Percentiles rank a stretch among this genome's conserved stretches.
These are phyloP conservation scores for Oryzias javanicus DNA, from an alignment of 2,113 vertebrate species.

Conservation along the genomic window DNA sequence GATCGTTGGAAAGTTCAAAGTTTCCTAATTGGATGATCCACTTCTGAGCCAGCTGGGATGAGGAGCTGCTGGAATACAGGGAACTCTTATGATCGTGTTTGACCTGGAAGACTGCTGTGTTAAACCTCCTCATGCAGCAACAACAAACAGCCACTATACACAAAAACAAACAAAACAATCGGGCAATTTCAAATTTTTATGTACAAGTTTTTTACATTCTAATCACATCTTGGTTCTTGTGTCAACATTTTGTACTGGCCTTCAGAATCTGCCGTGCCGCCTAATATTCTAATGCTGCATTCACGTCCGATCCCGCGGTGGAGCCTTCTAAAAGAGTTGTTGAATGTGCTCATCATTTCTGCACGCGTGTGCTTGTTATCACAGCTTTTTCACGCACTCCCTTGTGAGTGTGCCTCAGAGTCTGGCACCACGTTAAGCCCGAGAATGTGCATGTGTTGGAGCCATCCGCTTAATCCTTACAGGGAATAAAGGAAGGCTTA, in stretches of 20 bases:
- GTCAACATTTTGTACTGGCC: constrained; percentile 28
- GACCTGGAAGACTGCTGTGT: constrained; percentile 42
- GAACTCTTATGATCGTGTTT: constrained; percentile 55
- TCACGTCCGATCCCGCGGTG: constrained; percentile 26
- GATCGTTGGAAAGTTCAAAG: constrained; percentile 44
- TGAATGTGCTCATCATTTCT: constrained; percentile 55
- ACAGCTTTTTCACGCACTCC: constrained; percentile 20
- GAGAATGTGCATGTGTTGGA: constrained; percentile 66
- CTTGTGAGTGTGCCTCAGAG: constrained; percentile 44
- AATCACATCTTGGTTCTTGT: constrained; percentile 31
- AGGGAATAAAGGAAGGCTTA: constrained; percentile 72
- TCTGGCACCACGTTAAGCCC: constrained; percentile 58
- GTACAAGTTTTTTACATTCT: constrained; percentile 14
- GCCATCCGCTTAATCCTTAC: constrained; percentile 69
- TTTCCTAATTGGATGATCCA: constrained; percentile 66
- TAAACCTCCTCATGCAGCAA: constrained; percentile 32
- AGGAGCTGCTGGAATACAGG: constrained; percentile 45
- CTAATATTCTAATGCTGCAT: constrained; percentile 43
- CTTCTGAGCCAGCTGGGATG: constrained; percentile 49
- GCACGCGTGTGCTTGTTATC: constrained; percentile 29
- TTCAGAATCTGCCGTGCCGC: constrained; percentile 16
- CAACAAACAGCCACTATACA: constrained; percentile 29
- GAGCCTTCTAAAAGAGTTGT: constrained; percentile 45
- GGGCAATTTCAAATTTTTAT: constrained; percentile 24
- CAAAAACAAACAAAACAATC: constrained; percentile 20